Evolutionary conservation across 2,888 invertebrate genomes (phyloP).

Genomic region (Trissoscelio sp.): DNA sequence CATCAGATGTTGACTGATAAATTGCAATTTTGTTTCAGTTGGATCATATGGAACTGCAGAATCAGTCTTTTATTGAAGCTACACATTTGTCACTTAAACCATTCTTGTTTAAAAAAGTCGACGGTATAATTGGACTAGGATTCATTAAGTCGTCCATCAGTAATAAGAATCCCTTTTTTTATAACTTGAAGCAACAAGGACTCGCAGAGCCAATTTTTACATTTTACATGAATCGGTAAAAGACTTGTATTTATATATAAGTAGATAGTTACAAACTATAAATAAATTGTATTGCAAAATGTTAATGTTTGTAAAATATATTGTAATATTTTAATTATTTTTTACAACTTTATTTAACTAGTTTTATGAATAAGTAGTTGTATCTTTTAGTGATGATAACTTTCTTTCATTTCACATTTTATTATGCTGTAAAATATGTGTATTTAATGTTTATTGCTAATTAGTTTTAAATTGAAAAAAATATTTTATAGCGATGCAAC

Average conservation of each 20-base stretch:
- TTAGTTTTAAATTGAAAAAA: too few relatives aligned
- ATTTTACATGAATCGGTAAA: conserved; percentile 88
- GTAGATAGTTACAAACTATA: too few relatives aligned
- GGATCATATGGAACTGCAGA: conserved; percentile 84
- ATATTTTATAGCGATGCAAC: conserved; percentile 84
- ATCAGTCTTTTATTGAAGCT: conserved; percentile 90
- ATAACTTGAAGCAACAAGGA: conserved; percentile 86
- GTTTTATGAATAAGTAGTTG: neutral
- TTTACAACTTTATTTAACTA: neutral
- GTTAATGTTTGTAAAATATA: too few relatives aligned
- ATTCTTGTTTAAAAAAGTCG: conserved; percentile 88
- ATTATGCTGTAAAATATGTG: too few relatives aligned
- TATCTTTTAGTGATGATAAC: neutral
- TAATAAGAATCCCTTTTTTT: conserved; percentile 87
- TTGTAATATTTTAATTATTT: too few relatives aligned
- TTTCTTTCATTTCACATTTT: neutral
- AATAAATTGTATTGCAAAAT: too few relatives aligned
- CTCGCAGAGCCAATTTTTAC: conserved; percentile 86
- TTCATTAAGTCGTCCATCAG: conserved; percentile 83
- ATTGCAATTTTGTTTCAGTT: conserved; percentile 81
- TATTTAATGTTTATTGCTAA: too few relatives aligned
- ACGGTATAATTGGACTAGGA: conserved; percentile 89
- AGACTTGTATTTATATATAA: neutral
- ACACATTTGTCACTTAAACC: conserved; percentile 86
- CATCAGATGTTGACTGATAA: neutral